These are phyloP conservation scores for Lamproptera curius DNA, from an alignment of 2,888 invertebrate species.

Conservation along the genomic window DNA sequence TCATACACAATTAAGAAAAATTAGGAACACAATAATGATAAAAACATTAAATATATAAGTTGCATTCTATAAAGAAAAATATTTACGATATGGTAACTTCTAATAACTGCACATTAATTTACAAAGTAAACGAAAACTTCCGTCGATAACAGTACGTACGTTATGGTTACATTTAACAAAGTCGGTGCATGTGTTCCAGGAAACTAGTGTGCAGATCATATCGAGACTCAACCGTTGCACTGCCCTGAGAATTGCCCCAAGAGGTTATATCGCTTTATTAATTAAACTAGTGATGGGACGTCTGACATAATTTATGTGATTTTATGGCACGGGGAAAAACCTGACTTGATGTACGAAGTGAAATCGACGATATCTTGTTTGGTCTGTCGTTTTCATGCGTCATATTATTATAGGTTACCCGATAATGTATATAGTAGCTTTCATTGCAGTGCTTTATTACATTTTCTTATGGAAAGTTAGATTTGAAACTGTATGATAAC, in stretches of 20 bases:
- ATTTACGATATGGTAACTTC: too few species aligned
- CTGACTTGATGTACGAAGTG: conserved; percentile 5
- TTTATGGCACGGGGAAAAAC: conserved; percentile 14
- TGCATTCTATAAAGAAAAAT: too few species aligned
- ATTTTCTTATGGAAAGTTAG: neutral
- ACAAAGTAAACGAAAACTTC: neutral
- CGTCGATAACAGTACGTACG: conserved; percentile 29
- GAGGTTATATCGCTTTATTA: conserved; percentile 41
- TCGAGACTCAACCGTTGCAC: conserved; percentile 31
- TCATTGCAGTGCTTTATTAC: conserved; percentile 5
- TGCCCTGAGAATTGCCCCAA: conserved; percentile 22
- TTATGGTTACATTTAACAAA: conserved; percentile 25
- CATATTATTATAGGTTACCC: conserved; percentile 14
- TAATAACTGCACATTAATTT: too few species aligned
- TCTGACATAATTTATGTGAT: conserved; percentile 9
- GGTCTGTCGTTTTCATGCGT: conserved; percentile 6
- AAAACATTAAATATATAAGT: too few species aligned
- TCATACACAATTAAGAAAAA: too few species aligned
- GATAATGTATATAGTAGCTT: conserved; percentile 10
- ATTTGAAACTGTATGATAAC: neutral
- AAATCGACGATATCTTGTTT: conserved; percentile 15
- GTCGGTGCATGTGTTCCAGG: conserved; percentile 34
- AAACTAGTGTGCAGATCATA: conserved; percentile 46
- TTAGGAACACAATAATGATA: too few species aligned
- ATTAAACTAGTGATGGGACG: conserved; percentile 36